Evolutionary conservation across 2,113 vertebrate species (phyloP), one percentile per base, ranked within the genome.

Genomic region (Pyrgilauda ruficollis): DNA sequence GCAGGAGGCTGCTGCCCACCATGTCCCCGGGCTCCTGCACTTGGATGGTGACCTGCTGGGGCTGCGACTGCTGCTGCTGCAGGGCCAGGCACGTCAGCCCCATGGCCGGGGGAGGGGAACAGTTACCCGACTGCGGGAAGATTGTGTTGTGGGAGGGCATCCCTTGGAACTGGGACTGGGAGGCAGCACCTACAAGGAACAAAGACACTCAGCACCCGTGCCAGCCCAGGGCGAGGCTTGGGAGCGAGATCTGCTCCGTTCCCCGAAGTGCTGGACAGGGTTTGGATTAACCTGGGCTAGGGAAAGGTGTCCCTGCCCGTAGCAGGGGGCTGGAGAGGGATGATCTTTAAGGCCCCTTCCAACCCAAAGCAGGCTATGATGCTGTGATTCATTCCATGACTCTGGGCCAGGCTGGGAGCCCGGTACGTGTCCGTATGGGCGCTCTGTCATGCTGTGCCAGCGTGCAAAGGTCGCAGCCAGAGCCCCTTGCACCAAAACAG

Each of bases 31-130:
- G 98, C 77, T 99, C 99, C 96, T 99, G 99, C 68, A 99, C 98
- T 95, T 99, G 99, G 97, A 99, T 99, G 87, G 99, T 99, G 97
- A 99, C 99, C 96, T 98, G 99, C 97, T 99, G 99, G 44, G 98
- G 97, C 93, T 97, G 98, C 13, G 94, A 63, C 91, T 98, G 98
- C 96, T 98, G 98, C 96, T 98, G 98, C 97, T 98, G 98, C 86
- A 98, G 95, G 89, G 98, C 97, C 97, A 99, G 74, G 90, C 98
- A 96, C 63, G 98, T 98, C 73, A 99, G 98, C 64, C 98, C 97
- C 94, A 99, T 80, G 79, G 12, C 87, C 17, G 98, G 98, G 50
- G 99, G 98, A 13, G 99, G 99, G 15, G 99, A 99, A 79, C 99
- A 98, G 94, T 97, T 98, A 89, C 98, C 98, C 5, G 99, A 97